Evolutionary conservation across 2,797 vertebrate genomes (phyloP), one percentile per base, ranked within the genome.

Genomic region (Acomys russatus): DNA sequence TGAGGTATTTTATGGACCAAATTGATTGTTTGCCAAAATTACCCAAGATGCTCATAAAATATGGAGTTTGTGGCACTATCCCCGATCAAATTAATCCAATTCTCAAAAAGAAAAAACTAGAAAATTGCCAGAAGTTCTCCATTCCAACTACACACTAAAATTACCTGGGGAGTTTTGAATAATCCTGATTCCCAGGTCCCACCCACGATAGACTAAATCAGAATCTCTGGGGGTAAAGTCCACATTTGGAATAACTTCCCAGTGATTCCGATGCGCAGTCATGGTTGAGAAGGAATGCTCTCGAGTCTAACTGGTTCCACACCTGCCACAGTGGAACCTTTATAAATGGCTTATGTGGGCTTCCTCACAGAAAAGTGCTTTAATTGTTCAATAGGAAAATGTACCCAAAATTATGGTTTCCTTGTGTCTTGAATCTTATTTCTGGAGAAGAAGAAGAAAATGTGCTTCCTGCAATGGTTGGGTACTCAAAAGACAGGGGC

Each of bases 31-130:
- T 70, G 94, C 56, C 79, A 87, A 84, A 96, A 96, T 91, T 84
- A 95, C 85, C 89, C 80, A 88, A 5, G 63, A n/a, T 85, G 49
- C 73, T 97, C 63, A 93, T 90, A 96, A 97, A 97, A 95, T 88
- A 87, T 1, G 3, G 71, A 96, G 90, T 94, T 88, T 76, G 51
- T 88, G 93, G 79, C 68, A 96, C 80, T 90, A 94, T 30, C 90
- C 59, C 25, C 63, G 25, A 85, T 68, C 66, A 96, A 97, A 90
- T 94, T 90, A 95, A 94, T 94, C 51, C 30, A 38, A 54, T 83
- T 90, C 77, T 93, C 80, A 51, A 95, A 83, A 92, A 70, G 15
- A 94, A 95, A 96, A 44, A 80, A 28, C 70, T 84, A 70, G 77
- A 77, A 35, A n/a, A 88, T 28, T 70, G 82, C 30, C n/a, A 74